Percentiles rank a stretch among this genome's conserved stretches.
phyloP scores from a whole-genome alignment of 2,113 vertebrate species.

The Aldabrachelys gigantea region DNA sequence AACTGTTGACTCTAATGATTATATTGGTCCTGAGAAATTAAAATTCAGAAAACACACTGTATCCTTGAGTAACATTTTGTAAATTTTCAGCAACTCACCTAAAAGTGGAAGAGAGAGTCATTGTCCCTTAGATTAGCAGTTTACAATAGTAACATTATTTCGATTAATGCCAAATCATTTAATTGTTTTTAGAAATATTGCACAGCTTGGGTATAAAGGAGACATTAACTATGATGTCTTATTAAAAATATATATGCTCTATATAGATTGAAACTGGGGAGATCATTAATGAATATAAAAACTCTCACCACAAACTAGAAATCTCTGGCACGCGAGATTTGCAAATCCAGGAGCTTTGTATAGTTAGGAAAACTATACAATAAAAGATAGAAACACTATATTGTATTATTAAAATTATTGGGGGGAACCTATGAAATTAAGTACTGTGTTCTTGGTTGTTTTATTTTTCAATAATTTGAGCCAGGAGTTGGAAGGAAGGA shows the following conservation, averaged over 20 bases:
- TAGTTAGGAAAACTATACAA: not conserved
- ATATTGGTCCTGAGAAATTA: not conserved
- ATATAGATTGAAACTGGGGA: not conserved
- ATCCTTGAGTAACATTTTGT: not conserved
- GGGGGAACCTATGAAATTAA: not conserved
- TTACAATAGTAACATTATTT: not conserved
- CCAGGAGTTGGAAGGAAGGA: not conserved
- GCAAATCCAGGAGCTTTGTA: not conserved
- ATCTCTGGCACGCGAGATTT: not conserved
- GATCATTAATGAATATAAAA: not conserved
- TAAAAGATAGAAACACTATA: not conserved
- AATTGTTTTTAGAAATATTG: not conserved
- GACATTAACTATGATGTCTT: not conserved
- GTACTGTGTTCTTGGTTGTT: not conserved
- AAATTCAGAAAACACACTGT: not conserved
- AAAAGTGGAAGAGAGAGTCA: not conserved
- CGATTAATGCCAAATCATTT: not conserved
- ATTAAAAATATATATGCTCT: accelerated
- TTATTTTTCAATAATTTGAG: not conserved
- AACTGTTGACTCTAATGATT: not conserved
- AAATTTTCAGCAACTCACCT: not conserved
- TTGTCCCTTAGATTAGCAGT: not conserved
- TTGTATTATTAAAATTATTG: not conserved
- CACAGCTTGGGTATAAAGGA: not conserved
- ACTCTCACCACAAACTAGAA: not conserved